Evolutionary conservation across 2,797 vertebrate species (phyloP), one percentile per base, ranked within the genome.

Genomic region (Cyclura pinguis): DNA sequence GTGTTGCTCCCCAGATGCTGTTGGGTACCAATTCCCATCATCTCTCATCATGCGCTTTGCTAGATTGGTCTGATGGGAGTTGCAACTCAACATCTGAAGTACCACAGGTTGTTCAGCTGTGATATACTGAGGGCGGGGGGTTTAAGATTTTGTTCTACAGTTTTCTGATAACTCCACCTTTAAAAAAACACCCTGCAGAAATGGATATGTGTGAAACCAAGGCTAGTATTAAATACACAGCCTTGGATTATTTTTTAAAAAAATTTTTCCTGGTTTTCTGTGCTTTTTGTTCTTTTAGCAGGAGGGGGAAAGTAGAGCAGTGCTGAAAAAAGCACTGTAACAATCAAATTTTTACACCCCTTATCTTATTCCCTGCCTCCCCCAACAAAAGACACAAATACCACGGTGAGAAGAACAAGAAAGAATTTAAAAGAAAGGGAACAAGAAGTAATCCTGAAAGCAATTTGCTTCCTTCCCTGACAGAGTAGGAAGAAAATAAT

Each of bases 271-370:
- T 27, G 14, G 74, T 69, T 80, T 80, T 18, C 88, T 85, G n/a
- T 57, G 52, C 88, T 74, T 89, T 72, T 76, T 67, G 64, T 35
- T 81, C 38, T 81, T 62, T 80, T 67, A 74, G 78, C 16, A 76
- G 80, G 52, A 69, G 62, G 62, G 24, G 1, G 5, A 64, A 42
- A 84, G 57, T 35, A 77, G 10, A 2, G 8, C n/a, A 59, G 29
- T n/a, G 47, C 16, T 80, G 59, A 27, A 80, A n/a, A 64, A 42
- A 13, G 1, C 73, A 64, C 16, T 35, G 59, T 64, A 50, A 76
- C 42, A 90, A 84, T 77, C 62, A 55, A 57, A 50, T 80, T 16
- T 42, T 80, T 72, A 16, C 12, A 85, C 35, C 84, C 73, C 85
- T 72, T 80, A 7, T 6, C 64, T 38, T 32, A 9, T 0, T 35